Conservation (phyloP, 2,113 vertebrate genomes). For the Recurvirostra avosetta region DNA sequence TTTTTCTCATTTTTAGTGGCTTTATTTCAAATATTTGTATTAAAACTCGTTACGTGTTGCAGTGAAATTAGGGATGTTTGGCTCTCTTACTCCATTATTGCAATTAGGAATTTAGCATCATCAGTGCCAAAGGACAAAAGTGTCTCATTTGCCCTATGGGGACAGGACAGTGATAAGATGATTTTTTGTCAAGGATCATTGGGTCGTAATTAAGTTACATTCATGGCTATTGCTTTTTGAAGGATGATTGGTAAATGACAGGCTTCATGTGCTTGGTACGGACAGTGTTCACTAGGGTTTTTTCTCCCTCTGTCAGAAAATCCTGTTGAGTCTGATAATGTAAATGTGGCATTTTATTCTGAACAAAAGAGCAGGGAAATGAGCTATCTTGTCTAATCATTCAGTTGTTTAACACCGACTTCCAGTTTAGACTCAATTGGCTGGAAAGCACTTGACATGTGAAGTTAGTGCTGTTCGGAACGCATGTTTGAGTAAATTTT, state of each 20-base stretch:
- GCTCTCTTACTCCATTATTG: constrained; percentile 76
- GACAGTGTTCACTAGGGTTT: constrained; percentile 79
- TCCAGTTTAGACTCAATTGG: constrained; percentile 97
- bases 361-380: constrained; percentile 96
- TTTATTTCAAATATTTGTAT: constrained; percentile 66
- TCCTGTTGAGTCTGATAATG: constrained; percentile 92
- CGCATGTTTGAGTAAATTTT: constrained; percentile 94
- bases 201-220: constrained; percentile 88
- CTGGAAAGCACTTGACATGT: constrained; percentile 99
- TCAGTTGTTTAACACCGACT: constrained; percentile 96
- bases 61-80: constrained; percentile 71
- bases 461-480: constrained; percentile 98
- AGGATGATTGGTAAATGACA: constrained; percentile 89
- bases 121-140: constrained; percentile 77
- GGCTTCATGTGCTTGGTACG: constrained; percentile 81
- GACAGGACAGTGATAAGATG: constrained; percentile 86
- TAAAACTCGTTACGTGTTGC: constrained; percentile 52
- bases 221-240: constrained; percentile 85
- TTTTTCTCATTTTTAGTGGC: constrained; percentile 1
- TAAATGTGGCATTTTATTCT: constrained; percentile 89
- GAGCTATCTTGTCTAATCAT: constrained; percentile 99
- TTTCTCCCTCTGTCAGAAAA: constrained; percentile 84
- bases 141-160: constrained; percentile 78
- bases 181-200: constrained; percentile 86
- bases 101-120: constrained; percentile 81